Evolutionary conservation across 2,888 invertebrate genomes (phyloP).

Genomic region (Brachyopa scutellaris): DNA sequence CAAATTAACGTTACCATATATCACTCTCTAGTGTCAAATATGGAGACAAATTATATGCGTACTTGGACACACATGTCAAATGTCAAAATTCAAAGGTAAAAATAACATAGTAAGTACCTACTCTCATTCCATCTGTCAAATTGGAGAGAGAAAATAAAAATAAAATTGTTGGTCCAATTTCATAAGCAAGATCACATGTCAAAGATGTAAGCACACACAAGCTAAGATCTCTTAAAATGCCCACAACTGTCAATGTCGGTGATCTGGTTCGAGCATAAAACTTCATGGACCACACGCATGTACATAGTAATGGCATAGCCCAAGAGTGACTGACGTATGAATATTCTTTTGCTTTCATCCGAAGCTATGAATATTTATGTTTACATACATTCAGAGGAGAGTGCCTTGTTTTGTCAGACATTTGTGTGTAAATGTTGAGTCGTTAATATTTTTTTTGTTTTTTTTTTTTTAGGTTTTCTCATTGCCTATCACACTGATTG

Average conservation of each 20-base stretch:
- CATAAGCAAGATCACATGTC: conserved; percentile 13
- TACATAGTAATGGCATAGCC: too few species aligned
- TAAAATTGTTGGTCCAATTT: not conserved
- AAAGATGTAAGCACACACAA: conserved; percentile 3
- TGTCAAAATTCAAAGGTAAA: not conserved
- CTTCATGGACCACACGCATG: conserved; percentile 2
- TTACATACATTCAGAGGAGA: not conserved
- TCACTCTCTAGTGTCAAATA: too few species aligned
- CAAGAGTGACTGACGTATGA: conserved; percentile 26
- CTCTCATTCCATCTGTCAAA: not conserved
- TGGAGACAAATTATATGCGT: too few species aligned
- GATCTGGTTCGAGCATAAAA: not conserved
- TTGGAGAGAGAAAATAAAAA: not conserved
- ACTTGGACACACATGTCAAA: too few species aligned
- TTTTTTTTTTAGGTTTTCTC: conserved; percentile 17
- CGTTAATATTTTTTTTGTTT: conserved; percentile 22
- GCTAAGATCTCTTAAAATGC: not conserved
- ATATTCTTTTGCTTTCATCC: conserved; percentile 30
- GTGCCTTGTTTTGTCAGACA: conserved; percentile 18
- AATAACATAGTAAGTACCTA: not conserved
- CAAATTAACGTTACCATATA: too few species aligned
- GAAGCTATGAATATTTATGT: conserved; percentile 19
- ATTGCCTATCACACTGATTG: conserved; percentile 45
- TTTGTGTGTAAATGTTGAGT: conserved; percentile 24
- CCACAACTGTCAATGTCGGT: conserved; percentile 14